Percentiles rank a stretch among this genome's conserved stretches.
These are phyloP conservation scores for Aix galericulata DNA, from an alignment of 2,113 vertebrate species.

Conservation along the genomic window DNA sequence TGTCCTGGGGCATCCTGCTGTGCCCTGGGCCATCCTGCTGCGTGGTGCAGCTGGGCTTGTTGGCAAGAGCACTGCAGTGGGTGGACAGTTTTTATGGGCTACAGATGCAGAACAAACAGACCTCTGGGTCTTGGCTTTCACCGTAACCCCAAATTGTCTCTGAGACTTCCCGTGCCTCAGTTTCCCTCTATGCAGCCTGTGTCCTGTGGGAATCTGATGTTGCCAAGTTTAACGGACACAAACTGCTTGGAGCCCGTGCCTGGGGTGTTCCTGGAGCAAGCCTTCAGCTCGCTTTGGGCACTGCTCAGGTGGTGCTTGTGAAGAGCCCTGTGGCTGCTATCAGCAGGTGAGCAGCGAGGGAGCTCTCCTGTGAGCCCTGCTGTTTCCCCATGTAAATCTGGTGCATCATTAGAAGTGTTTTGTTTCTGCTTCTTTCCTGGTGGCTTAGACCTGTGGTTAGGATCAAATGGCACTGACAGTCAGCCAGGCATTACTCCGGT, in stretches of 20 bases:
- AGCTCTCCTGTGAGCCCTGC: background rate
- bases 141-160: rapidly evolving
- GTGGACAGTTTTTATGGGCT: background rate
- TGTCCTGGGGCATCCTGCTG: background rate
- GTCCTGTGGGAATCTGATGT: background rate
- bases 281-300: background rate
- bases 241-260: rapidly evolving
- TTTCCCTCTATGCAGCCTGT: background rate
- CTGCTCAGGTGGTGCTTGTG: background rate
- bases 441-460: background rate
- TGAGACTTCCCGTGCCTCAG: background rate
- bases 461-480: background rate
- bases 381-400: background rate
- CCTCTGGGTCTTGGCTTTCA: background rate
- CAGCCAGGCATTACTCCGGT: background rate
- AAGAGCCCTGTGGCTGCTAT: background rate
- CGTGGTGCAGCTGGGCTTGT: background rate
- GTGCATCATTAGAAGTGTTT: background rate
- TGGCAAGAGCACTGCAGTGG: background rate
- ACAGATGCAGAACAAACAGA: background rate
- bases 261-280: rapidly evolving
- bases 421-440: background rate
- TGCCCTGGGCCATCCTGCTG: background rate
- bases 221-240: rapidly evolving
- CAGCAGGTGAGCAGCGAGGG: background rate